These are phyloP conservation scores for Lamellibrachia luymesi DNA, from an alignment of 1,140 invertebrate species.

Conservation along the genomic window DNA sequence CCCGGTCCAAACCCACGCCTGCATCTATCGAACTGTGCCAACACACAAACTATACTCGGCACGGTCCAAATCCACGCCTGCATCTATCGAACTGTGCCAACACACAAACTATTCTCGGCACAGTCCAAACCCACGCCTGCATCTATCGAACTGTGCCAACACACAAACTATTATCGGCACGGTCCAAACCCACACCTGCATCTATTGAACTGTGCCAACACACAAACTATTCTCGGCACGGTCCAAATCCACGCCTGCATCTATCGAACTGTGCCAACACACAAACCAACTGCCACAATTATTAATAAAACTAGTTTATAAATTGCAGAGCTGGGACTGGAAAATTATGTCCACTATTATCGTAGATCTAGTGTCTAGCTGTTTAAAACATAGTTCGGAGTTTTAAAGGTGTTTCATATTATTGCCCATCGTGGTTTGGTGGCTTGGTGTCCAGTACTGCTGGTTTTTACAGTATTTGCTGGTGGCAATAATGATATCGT, in stretches of 20 bases:
- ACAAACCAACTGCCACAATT: neutral
- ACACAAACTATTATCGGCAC: neutral
- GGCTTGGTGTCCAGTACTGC: neutral
- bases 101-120: neutral
- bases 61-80: neutral
- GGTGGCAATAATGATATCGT: no score
- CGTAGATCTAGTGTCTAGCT: no score
- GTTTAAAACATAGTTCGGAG: no score
- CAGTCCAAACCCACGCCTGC: neutral
- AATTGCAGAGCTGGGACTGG: neutral
- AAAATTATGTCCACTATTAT: neutral
- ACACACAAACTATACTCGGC: neutral
- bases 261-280: no score
- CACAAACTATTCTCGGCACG: neutral
- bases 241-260: no score
- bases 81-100: no score
- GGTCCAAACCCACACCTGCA: neutral
- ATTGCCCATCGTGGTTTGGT: neutral
- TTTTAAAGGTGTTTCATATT: neutral
- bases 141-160: no score
- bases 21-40: no score
- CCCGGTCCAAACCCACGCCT: neutral
- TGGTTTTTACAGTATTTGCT: neutral
- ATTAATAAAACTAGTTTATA: neutral
- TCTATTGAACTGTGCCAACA: no score